These are phyloP conservation scores for Danaus plexippus DNA, from an alignment of 1,140 invertebrate species.

Conservation along the genomic window DNA sequence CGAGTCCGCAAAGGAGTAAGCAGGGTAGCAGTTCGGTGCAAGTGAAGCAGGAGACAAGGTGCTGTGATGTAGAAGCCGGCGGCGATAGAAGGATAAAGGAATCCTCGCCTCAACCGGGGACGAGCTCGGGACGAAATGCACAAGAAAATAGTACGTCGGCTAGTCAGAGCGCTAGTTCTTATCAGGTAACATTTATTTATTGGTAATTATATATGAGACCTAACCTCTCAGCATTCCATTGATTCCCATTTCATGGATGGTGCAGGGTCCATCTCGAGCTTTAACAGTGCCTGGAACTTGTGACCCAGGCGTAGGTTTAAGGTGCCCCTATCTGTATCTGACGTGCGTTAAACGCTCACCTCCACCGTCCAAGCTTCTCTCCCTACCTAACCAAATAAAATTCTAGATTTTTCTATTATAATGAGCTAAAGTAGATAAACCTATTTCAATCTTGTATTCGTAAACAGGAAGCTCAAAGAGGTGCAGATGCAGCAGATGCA, in stretches of 20 bases:
- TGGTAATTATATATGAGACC: too few relatives aligned
- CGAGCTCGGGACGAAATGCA: constrained; percentile 34
- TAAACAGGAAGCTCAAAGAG: constrained; percentile 1
- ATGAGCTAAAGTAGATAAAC: too few relatives aligned
- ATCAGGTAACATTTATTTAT: constrained; percentile 24
- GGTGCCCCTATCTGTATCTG: too few relatives aligned
- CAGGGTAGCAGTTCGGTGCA: constrained; percentile 25
- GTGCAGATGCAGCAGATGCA: not conserved
- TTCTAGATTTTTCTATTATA: too few relatives aligned
- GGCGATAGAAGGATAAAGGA: constrained; percentile 35
- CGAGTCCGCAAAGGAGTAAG: constrained; percentile 17
- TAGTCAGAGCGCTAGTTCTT: constrained; percentile 10
- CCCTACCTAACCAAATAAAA: too few relatives aligned
- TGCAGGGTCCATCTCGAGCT: too few relatives aligned
- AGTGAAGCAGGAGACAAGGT: constrained; percentile 40
- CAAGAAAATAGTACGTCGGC: constrained; percentile 24
- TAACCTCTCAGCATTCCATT: too few relatives aligned
- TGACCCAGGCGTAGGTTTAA: too few relatives aligned
- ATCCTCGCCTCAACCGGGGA: constrained; percentile 50
- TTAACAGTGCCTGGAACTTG: too few relatives aligned
- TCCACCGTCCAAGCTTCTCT: too few relatives aligned
- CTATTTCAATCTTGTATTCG: not conserved
- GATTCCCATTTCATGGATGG: too few relatives aligned
- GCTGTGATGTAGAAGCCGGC: constrained; percentile 31
- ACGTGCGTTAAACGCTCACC: too few relatives aligned